These are phyloP conservation scores for Diabrotica virgifera DNA, from an alignment of 1,140 invertebrate species.

Conservation along the genomic window DNA sequence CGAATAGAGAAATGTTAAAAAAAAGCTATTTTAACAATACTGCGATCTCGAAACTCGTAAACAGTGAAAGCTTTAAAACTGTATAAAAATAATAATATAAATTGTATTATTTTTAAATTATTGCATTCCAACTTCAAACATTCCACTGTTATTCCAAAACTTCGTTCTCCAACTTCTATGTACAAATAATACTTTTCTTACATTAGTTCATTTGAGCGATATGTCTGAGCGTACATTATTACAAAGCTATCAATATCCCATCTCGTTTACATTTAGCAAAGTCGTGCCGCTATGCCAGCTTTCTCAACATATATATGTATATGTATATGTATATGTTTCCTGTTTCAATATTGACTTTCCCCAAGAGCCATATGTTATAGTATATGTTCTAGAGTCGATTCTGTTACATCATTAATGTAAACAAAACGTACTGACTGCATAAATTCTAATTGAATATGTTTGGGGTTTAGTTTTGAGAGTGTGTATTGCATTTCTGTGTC, in stretches of 20 bases:
- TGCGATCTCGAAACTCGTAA: too few species aligned
- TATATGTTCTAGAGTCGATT: slow-evolving; percentile 15
- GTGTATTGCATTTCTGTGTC: neutral
- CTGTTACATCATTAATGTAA: slow-evolving; percentile 15
- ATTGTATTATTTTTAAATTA: too few species aligned
- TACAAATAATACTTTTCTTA: too few species aligned
- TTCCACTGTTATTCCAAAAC: too few species aligned
- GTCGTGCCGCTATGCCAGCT: neutral
- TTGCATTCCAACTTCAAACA: too few species aligned
- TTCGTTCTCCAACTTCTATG: too few species aligned
- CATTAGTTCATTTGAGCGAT: too few species aligned
- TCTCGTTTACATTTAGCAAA: slow-evolving; percentile 11
- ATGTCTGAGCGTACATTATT: too few species aligned
- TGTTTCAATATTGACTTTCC: slow-evolving; percentile 17
- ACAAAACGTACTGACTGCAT: slow-evolving; percentile 2
- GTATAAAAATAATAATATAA: too few species aligned
- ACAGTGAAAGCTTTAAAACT: too few species aligned
- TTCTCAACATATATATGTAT: neutral
- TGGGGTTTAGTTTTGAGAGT: neutral
- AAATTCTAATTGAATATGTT: slow-evolving; percentile 11
- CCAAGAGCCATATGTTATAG: slow-evolving; percentile 12
- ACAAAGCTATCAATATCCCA: slow-evolving; percentile 4
- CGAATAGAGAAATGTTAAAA: too few species aligned
- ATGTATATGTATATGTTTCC: neutral
- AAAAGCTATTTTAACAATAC: too few species aligned